Evolutionary conservation across 1,140 invertebrate genomes (phyloP).

Genomic region (Heliconius congener): DNA sequence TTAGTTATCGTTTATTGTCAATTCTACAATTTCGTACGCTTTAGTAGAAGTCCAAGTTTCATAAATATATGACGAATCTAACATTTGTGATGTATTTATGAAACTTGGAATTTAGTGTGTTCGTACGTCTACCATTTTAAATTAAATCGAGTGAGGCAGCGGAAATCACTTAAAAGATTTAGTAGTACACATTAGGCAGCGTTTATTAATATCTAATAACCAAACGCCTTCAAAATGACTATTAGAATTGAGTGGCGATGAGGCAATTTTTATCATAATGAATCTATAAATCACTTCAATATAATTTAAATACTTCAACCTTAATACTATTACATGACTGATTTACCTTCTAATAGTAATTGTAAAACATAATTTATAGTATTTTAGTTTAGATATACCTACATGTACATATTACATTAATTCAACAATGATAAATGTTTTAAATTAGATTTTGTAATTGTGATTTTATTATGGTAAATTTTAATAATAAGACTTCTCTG

Average conservation of each 20-base stretch:
- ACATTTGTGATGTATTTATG: not conserved
- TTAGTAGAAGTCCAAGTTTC: not conserved
- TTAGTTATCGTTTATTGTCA: not conserved
- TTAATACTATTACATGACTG: constrained; percentile 31
- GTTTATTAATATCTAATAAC: constrained; percentile 41
- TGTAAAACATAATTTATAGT: not conserved
- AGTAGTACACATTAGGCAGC: constrained; percentile 31
- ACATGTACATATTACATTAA: too few relatives aligned
- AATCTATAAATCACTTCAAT: constrained; percentile 44
- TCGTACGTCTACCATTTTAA: constrained; percentile 33
- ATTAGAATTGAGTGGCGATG: constrained; percentile 26
- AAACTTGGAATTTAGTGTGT: not conserved
- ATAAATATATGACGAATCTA: too few relatives aligned
- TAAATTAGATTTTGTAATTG: too few relatives aligned
- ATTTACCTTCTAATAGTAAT: not conserved
- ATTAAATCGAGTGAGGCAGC: constrained; percentile 54
- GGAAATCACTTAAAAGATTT: constrained; percentile 43
- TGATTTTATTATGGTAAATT: too few relatives aligned
- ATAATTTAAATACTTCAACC: constrained; percentile 46
- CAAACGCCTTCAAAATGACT: constrained; percentile 34
- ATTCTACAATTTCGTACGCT: not conserved
- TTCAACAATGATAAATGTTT: too few relatives aligned
- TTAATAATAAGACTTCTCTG: too few relatives aligned
- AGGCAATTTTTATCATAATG: constrained; percentile 37
- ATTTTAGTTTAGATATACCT: not conserved